Percentiles rank a stretch among this genome's conserved stretches.
phyloP scores from a whole-genome alignment of 2,113 vertebrate species.

The Leiothrix lutea region DNA sequence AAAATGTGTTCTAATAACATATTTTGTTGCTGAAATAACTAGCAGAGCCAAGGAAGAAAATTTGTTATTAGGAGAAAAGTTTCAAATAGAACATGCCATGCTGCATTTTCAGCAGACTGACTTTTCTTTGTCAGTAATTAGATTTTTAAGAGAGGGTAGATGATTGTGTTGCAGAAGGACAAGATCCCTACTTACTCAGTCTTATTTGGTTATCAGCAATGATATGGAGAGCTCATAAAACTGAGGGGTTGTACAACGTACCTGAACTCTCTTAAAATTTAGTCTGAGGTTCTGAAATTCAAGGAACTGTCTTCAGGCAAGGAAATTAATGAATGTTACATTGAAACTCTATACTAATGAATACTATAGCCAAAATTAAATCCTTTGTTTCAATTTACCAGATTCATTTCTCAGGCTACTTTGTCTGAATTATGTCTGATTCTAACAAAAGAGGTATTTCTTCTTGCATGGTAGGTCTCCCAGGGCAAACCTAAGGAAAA shows the following conservation, averaged over 20 bases:
- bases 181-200: background rate
- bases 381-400: background rate
- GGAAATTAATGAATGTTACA: background rate
- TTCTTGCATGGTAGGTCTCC: background rate
- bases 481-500: background rate
- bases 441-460: background rate
- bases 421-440: background rate
- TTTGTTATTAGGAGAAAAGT: background rate
- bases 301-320: background rate
- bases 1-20: background rate
- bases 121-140: background rate
- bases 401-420: background rate
- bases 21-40: background rate
- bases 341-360: background rate
- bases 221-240: background rate
- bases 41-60: background rate
- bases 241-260: rapidly evolving
- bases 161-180: background rate
- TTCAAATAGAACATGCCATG: background rate
- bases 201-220: background rate
- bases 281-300: background rate
- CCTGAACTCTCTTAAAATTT: background rate
- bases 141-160: background rate
- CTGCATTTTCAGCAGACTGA: background rate
- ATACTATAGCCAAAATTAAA: background rate